Percentiles rank a stretch among this genome's conserved stretches.
Conservation (phyloP, 1,140 invertebrate genomes). For the Araneus ventricosus region DNA sequence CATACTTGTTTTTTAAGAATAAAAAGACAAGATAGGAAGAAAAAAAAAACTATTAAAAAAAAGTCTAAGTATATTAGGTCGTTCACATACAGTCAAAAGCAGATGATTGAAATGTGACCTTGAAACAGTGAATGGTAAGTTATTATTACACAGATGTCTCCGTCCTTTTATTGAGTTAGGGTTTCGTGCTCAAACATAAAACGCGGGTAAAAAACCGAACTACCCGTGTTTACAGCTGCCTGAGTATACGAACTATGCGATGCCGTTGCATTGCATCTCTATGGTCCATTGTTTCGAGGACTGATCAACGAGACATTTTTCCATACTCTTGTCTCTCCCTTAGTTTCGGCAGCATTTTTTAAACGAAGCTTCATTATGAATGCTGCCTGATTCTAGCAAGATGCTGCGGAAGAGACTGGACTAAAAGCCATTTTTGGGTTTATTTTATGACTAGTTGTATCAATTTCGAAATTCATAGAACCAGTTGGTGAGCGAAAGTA, state of each 20-base stretch:
- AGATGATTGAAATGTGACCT: slow-evolving; percentile 75
- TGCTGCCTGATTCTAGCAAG: not conserved
- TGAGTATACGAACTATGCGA: slow-evolving; percentile 6
- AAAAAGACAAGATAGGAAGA: slow-evolving; percentile 3
- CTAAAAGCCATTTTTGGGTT: no score
- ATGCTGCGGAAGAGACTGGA: no score
- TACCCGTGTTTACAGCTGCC: slow-evolving; percentile 70
- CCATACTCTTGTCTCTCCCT: not conserved
- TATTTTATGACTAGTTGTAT: no score
- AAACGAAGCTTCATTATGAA: not conserved
- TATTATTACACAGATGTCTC: slow-evolving; percentile 75
- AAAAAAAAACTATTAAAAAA: slow-evolving; percentile 44
- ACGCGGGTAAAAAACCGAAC: slow-evolving; percentile 52
- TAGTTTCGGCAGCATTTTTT: not conserved
- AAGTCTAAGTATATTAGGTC: slow-evolving; percentile 61
- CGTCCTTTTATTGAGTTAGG: slow-evolving; percentile 69
- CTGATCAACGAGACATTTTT: not conserved
- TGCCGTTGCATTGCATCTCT: slow-evolving; percentile 41
- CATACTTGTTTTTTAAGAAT: not conserved
- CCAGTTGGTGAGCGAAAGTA: no score
- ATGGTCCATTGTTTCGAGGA: slow-evolving; percentile 32
- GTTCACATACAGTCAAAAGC: slow-evolving; percentile 59
- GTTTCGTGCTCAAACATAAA: slow-evolving; percentile 70
- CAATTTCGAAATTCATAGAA: no score
- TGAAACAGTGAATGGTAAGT: slow-evolving; percentile 74